Evolutionary conservation across 2,113 vertebrate species (phyloP).

Genomic region (Piprites chloris): DNA sequence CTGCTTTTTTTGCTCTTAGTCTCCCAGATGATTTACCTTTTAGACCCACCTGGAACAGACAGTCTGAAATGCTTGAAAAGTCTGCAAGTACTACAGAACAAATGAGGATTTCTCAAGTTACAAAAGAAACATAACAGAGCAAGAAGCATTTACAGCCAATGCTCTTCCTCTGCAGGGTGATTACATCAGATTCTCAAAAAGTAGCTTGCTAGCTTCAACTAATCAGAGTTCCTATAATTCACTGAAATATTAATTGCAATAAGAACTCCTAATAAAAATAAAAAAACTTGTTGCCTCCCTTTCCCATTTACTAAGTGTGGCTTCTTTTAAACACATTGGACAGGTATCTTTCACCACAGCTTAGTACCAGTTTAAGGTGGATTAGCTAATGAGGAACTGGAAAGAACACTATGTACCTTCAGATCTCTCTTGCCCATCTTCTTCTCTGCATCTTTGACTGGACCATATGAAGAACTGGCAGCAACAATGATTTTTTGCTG

Average conservation of each 20-base stretch:
- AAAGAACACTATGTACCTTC: slow-evolving; percentile 58
- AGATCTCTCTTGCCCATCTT: background rate
- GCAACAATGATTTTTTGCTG: slow-evolving; percentile 22
- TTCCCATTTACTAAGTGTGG: background rate
- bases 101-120: background rate
- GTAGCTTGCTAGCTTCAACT: background rate
- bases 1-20: background rate
- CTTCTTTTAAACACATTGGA: background rate
- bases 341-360: background rate
- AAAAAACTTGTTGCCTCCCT: background rate
- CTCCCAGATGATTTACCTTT: background rate
- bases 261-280: background rate
- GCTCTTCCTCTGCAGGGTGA: background rate
- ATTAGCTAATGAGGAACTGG: background rate
- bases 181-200: background rate
- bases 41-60: background rate
- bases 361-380: background rate
- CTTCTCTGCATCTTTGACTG: slow-evolving; percentile 22
- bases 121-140: background rate
- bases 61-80: background rate
- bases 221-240: background rate
- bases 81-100: background rate
- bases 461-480: background rate
- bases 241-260: background rate
- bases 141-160: background rate